Percentiles rank a stretch among this genome's conserved stretches.
phyloP scores from a whole-genome alignment of 2,888 invertebrate genomes.

The Sialis fuliginosa region DNA sequence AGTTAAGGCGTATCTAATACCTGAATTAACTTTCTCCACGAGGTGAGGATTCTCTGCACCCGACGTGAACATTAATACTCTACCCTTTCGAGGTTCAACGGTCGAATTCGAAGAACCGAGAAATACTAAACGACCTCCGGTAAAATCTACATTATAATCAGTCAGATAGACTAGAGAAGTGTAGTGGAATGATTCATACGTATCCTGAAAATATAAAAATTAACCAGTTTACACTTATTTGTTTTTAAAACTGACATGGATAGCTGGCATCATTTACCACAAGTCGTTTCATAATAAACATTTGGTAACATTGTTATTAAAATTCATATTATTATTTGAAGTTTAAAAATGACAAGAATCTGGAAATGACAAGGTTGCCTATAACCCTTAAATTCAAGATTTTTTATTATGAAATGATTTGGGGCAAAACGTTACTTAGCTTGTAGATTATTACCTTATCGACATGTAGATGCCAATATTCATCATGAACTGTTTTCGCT shows the following conservation, averaged over 20 bases:
- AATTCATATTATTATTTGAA: background rate
- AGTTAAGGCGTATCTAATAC: conserved; percentile 64
- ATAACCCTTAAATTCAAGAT: no score
- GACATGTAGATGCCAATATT: conserved; percentile 80
- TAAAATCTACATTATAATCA: conserved; percentile 57
- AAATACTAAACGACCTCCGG: conserved; percentile 70
- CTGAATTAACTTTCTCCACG: conserved; percentile 62
- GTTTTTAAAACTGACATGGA: conserved; percentile 1
- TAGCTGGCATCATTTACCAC: background rate
- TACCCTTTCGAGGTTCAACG: conserved; percentile 58
- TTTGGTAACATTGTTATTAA: background rate
- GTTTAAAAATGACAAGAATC: no score
- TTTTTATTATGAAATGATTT: no score
- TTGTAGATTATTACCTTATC: conserved; percentile 48
- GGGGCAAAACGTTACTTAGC: no score
- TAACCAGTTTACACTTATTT: background rate
- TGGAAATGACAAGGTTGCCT: no score
- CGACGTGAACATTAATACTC: conserved; percentile 73
- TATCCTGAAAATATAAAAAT: conserved; percentile 39
- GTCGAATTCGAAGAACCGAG: conserved; percentile 44
- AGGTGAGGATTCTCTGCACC: conserved; percentile 71
- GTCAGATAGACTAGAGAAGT: conserved; percentile 67
- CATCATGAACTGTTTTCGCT: conserved; percentile 61
- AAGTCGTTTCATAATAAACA: background rate
- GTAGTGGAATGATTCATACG: conserved; percentile 74